Evolutionary conservation across 2,888 invertebrate species (phyloP).

Genomic region (Eupithecia insigniata): DNA sequence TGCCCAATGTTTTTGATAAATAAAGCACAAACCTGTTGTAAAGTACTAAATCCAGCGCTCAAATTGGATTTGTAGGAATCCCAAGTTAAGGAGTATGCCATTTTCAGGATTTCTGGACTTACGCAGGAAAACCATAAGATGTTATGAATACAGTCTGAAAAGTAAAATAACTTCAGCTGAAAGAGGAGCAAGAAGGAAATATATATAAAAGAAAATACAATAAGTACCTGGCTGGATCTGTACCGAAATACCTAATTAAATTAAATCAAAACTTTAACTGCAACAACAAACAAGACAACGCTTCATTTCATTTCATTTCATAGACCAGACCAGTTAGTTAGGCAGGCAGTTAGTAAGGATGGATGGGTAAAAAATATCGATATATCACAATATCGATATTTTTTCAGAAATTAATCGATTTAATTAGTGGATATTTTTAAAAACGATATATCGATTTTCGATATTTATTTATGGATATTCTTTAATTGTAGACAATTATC

Average conservation of each 20-base stretch:
- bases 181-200: background rate
- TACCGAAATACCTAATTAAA: background rate
- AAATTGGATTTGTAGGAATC: conserved; percentile 72
- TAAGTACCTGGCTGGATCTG: too few species aligned
- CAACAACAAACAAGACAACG: background rate
- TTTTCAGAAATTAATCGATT: too few species aligned
- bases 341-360: too few species aligned
- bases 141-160: background rate
- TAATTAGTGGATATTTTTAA: too few species aligned
- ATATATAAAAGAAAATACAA: too few species aligned
- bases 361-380: too few species aligned
- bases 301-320: too few species aligned
- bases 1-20: background rate
- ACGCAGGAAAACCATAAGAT: background rate
- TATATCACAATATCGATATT: too few species aligned
- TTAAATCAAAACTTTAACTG: background rate
- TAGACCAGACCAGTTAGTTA: too few species aligned
- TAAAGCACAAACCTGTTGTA: conserved; percentile 70
- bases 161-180: background rate
- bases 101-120: conserved; percentile 16
- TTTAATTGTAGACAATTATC: too few species aligned
- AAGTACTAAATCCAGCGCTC: conserved; percentile 72
- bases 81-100: conserved; percentile 65
- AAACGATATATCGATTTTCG: too few species aligned
- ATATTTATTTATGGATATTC: too few species aligned